Base-by-base conservation (phyloP, 1,140 invertebrate species). In the Zaprionus lachaisei region DNA sequence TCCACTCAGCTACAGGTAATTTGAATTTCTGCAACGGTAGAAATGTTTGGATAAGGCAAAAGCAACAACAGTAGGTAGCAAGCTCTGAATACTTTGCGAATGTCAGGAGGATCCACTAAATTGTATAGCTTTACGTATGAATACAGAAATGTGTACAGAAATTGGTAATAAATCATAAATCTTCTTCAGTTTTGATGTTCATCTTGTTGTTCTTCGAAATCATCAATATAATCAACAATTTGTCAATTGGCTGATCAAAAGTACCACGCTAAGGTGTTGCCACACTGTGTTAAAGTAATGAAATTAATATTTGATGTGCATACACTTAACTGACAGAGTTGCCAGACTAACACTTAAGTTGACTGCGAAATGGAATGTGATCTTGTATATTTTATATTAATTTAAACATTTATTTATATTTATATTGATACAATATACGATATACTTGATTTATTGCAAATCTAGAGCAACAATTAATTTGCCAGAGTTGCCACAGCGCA, bases 1-100 rank as follows among this genome's bases (percentile, higher is more conserved):
- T 58, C 7, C 41, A 17, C n/a, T 47, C 41, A 1, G 2, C 51
- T 60, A 22, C 60, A 38, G 47, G 57, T 54, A 58, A 79, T 81
- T 81, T 81, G 66, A 70, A 76, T 72, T 65, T 41, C 47, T 34
- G 15, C 26, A 63, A 47, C n/a, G 1, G 41, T 9, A 47, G 41
- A 47, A 47, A 47, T 47, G 41, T 17, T n/a, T 47, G 41, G n/a
- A 47, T 17, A 47, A 47, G 41, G n/a, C 2, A 20, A n/a, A 47
- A 15, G 6, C 5, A 7, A 17, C 7, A n/a, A 2, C 38, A 15
- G 7, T 17, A 34, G 31, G 31, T 0, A 34, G 31, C 31, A 3
- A 3, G 31, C n/a, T 9, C 3, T 47, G 7, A 17, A 47, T 47
- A 47, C 41, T 47, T 47, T 3, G 41, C 9, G 2, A n/a, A 47